Percentiles rank a stretch among this genome's conserved stretches.
Conservation (phyloP, 2,888 invertebrate species). For the Ophioninae sp. region DNA sequence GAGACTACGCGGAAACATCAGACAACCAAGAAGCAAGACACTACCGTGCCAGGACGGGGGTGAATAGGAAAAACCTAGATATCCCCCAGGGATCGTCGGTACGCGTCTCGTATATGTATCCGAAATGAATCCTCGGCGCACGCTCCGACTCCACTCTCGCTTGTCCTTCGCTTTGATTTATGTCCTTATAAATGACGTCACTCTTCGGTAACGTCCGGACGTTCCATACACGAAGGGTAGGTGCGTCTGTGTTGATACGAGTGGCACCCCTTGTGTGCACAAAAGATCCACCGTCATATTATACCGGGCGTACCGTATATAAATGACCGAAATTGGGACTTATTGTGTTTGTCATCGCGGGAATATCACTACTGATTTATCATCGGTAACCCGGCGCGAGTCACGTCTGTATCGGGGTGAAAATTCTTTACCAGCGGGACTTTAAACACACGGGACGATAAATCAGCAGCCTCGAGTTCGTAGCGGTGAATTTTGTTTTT, state of each 20-base stretch:
- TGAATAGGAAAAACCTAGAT: constrained; percentile 48
- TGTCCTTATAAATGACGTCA: constrained; percentile 81
- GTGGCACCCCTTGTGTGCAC: constrained; percentile 75
- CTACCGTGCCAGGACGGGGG: constrained; percentile 6
- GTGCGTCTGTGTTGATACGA: constrained; percentile 5
- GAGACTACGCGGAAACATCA: constrained; percentile 52
- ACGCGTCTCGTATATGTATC: constrained; percentile 57
- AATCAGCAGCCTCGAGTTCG: not conserved
- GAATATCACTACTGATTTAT: constrained; percentile 73
- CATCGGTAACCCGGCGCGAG: constrained; percentile 32
- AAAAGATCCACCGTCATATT: constrained; percentile 80
- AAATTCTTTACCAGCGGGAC: constrained; percentile 30
- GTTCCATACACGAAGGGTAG: constrained; percentile 2
- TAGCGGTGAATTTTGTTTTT: not conserved
- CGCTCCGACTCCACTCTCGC: constrained; percentile 55
- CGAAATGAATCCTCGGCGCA: constrained; percentile 60
- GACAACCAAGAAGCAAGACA: constrained; percentile 34
- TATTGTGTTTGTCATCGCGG: constrained; percentile 81
- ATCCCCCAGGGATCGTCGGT: constrained; percentile 58
- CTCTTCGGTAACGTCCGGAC: constrained; percentile 75
- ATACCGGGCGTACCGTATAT: constrained; percentile 80
- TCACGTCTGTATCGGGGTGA: constrained; percentile 17
- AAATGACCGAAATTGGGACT: constrained; percentile 81
- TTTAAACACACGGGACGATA: constrained; percentile 44
- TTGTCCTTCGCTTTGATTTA: constrained; percentile 80